Conservation (phyloP, 1,140 invertebrate genomes). For the Conus betulinus region DNA sequence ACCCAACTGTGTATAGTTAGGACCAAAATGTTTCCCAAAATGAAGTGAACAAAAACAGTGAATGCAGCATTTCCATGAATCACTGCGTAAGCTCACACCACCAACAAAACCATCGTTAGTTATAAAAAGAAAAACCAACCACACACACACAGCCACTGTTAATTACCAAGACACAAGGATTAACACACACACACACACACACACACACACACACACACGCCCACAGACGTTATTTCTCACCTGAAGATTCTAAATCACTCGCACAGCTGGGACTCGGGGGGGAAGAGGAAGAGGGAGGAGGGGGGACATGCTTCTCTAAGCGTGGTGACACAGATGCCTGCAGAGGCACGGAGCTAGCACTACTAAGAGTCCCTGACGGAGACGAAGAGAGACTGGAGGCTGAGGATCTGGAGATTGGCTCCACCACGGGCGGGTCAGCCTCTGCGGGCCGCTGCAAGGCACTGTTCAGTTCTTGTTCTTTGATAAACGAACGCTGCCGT, state of each 20-base stretch:
- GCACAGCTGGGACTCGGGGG: conserved; percentile 55
- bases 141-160: too few species aligned
- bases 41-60: too few species aligned
- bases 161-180: too few species aligned
- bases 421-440: conserved; percentile 45
- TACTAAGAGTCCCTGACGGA: conserved; percentile 36
- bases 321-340: conserved; percentile 1
- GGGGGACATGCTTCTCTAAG: background rate
- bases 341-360: conserved; percentile 31
- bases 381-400: conserved; percentile 26
- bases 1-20: too few species aligned
- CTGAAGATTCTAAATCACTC: conserved; percentile 61
- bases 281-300: conserved; percentile 5
- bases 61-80: too few species aligned
- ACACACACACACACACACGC: background rate
- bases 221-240: conserved; percentile 42
- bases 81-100: too few species aligned
- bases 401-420: conserved; percentile 47
- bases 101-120: too few species aligned
- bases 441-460: conserved; percentile 46
- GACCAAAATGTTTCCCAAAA: too few species aligned
- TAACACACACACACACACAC: background rate
- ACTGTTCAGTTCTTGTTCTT: conserved; percentile 80
- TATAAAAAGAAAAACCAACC: too few species aligned
- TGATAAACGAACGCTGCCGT: conserved; percentile 86